A percentile compares a stretch with the other conserved stretches of the same genome.
phyloP scores from a whole-genome alignment of 2,113 vertebrate species.

The Benitochromis conjunctus region DNA sequence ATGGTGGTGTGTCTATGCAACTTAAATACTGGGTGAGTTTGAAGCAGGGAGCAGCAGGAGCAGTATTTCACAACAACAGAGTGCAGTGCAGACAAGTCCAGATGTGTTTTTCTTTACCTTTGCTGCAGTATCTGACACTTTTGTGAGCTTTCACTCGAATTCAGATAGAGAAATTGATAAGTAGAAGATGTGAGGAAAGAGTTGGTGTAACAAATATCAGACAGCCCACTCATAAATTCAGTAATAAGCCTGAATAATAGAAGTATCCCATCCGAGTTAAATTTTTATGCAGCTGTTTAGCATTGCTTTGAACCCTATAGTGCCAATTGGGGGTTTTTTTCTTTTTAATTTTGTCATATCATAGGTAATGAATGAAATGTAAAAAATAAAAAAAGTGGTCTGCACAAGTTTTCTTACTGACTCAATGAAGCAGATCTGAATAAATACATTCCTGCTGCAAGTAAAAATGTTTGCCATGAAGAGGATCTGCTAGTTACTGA shows the following conservation, averaged over 20 bases:
- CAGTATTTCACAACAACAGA: slow-evolving; percentile 6
- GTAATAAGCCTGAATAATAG: not conserved
- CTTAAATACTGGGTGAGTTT: not conserved
- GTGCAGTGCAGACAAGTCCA: not conserved
- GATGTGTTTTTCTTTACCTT: slow-evolving; percentile 1
- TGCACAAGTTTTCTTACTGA: not conserved
- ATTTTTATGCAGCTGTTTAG: not conserved
- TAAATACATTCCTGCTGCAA: not conserved
- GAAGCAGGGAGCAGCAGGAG: not conserved
- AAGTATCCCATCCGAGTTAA: not conserved
- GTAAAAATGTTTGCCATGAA: not conserved
- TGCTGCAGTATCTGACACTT: slow-evolving; percentile 26
- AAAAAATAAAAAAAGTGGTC: not conserved
- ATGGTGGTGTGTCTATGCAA: not conserved
- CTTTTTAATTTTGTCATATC: not conserved
- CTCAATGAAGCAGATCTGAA: not conserved
- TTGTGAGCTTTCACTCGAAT: slow-evolving; percentile 21
- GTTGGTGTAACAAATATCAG: not conserved
- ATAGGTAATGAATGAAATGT: not conserved
- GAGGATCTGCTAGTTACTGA: not conserved
- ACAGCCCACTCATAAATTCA: not conserved
- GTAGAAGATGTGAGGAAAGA: slow-evolving; percentile 23
- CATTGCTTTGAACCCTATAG: not conserved
- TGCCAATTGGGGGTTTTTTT: not conserved
- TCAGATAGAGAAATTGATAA: slow-evolving; percentile 4